Evolutionary conservation across 2,888 invertebrate genomes (phyloP).

Genomic region (Patella depressa): DNA sequence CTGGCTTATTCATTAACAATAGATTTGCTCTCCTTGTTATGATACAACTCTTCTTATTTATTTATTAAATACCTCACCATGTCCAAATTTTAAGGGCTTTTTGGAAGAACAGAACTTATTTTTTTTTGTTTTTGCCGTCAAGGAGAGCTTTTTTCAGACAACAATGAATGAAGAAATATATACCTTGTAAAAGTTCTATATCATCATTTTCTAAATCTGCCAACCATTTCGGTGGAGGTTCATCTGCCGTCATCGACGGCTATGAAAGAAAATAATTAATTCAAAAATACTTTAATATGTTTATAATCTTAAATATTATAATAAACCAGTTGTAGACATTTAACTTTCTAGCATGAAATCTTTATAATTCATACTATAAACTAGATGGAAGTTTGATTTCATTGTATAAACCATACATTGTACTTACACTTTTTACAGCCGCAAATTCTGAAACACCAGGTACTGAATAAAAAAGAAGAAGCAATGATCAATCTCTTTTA

Average conservation of each 20-base stretch:
- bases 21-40: no score
- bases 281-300: background rate
- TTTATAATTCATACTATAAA: no score
- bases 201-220: conserved; percentile 72
- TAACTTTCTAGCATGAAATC: no score
- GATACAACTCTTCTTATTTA: no score
- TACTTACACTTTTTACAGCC: conserved; percentile 60
- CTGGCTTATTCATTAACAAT: no score
- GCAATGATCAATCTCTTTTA: background rate
- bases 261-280: conserved; percentile 17
- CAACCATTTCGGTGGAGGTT: conserved; percentile 65
- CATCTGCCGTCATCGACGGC: conserved; percentile 42
- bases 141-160: background rate
- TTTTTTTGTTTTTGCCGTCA: background rate
- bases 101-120: background rate
- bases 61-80: background rate
- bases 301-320: background rate
- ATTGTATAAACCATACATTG: background rate
- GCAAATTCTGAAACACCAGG: conserved; percentile 90
- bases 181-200: conserved; percentile 71
- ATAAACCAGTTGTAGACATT: no score
- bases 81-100: background rate
- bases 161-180: background rate
- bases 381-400: no score
- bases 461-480: conserved; percentile 74